These are phyloP conservation scores for Jacana jacana DNA, from an alignment of 2,113 vertebrate species.

Conservation along the genomic window DNA sequence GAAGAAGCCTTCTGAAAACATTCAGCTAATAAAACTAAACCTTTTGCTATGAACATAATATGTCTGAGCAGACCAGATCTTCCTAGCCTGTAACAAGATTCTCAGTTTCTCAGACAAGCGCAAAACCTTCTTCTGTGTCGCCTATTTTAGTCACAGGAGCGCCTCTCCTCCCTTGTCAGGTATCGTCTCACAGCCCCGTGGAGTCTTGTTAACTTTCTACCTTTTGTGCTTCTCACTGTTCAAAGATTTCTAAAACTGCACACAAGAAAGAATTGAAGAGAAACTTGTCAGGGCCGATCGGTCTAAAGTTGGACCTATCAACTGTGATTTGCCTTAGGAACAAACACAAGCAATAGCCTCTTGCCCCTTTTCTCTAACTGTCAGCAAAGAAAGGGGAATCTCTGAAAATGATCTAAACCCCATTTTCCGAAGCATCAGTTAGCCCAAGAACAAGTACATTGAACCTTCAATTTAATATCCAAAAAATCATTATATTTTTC, in stretches of 20 bases:
- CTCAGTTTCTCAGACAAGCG: background rate
- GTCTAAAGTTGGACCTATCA: conserved; percentile 40
- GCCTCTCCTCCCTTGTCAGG: conserved; percentile 43
- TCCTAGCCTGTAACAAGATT: conserved; percentile 19
- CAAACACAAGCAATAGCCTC: conserved; percentile 2
- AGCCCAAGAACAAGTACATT: background rate
- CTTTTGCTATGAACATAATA: background rate
- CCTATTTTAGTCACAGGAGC: background rate
- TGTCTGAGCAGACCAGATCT: background rate
- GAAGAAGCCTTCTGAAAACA: background rate
- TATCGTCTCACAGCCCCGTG: conserved; percentile 13
- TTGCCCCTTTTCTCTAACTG: background rate
- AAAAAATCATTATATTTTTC: background rate
- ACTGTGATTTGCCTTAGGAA: conserved; percentile 18
- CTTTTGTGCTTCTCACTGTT: conserved; percentile 34
- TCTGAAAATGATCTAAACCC: background rate
- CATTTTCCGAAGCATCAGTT: background rate
- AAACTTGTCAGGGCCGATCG: conserved; percentile 13
- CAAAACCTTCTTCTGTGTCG: background rate
- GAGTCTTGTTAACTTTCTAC: conserved; percentile 59
- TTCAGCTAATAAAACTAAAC: background rate
- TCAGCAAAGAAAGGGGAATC: background rate
- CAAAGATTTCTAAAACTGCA: conserved; percentile 48
- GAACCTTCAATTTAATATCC: background rate
- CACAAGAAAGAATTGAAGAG: conserved; percentile 3